Base-by-base conservation (phyloP, 2,888 invertebrate species). In the Pseudococcus viburni region DNA sequence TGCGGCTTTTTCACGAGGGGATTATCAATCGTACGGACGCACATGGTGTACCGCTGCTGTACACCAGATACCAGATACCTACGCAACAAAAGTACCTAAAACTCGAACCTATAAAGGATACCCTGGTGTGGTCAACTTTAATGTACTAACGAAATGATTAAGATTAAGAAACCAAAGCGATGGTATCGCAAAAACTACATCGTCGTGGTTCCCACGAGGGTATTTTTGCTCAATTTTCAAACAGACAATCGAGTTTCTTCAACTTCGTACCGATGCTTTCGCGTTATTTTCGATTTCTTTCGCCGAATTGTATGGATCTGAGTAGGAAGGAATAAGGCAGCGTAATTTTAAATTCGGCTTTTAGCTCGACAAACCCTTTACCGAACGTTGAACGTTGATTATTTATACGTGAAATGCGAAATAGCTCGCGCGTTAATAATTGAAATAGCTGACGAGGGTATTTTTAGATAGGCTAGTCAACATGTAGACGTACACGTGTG, bases 101-200 rank as follows among this genome's bases (percentile, higher is more conserved):
- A 64, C 64, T 64, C 19, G 7, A 55, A 55, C 55, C 55, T 55
- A 42, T 42, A 42, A 8, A 42, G 42, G 42, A 42, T 42, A 55
- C 17, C 55, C 55, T 15, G 64, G 64, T 64, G 64, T 73, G 73
- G 73, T 73, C 73, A 73, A 73, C 33, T 33, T 17, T 73, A 73
- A 73, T 73, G 73, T 33, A 73, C 33, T 73, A 73, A 73, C 73
- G 33, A 73, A 73, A 73, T 73, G 26, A 73, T 73, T 73, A 73
- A 33, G 73, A 33, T 73, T 73, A 64, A 64, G 73, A 73, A 73
- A 73, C 73, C 73, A 73, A 64, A 64, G 19, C 33, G 15, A 33
- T 17, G 33, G 33, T 33, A 33, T 26, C 17, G 73, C 33, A 73
- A 42, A 73, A 73, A 33, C 22, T 12, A 64, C 9, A 64, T 22